Conservation (phyloP, 2,797 vertebrate genomes). For the Sebastolobus altivelis region DNA sequence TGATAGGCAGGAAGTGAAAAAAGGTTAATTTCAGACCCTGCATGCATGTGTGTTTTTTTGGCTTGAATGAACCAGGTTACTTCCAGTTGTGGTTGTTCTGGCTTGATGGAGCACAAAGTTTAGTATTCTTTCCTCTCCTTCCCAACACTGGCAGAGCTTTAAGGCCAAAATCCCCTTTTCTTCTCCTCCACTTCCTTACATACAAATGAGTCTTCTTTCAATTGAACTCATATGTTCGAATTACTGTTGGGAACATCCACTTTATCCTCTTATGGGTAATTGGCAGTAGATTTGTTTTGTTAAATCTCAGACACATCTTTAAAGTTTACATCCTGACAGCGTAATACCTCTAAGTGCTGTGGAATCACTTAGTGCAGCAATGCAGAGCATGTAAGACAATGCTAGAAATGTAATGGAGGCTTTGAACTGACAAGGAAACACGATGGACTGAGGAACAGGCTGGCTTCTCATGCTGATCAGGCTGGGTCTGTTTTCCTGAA, state of each 20-base stretch:
- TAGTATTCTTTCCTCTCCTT: slow-evolving; percentile 70
- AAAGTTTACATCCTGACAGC: slow-evolving; percentile 67
- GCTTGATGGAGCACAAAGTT: slow-evolving; percentile 54
- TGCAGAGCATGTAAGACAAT: slow-evolving; percentile 47
- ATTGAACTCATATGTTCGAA: slow-evolving; percentile 58
- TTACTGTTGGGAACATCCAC: slow-evolving; percentile 58
- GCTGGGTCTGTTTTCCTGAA: slow-evolving; percentile 10
- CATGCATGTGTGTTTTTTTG: slow-evolving; percentile 6
- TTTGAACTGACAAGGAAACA: slow-evolving; percentile 46
- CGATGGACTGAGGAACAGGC: slow-evolving; percentile 19
- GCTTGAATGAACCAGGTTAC: slow-evolving; percentile 20
- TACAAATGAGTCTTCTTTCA: slow-evolving; percentile 78
- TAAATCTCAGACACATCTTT: slow-evolving; percentile 70
- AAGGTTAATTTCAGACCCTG: too few species aligned
- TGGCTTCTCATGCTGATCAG: slow-evolving; percentile 1
- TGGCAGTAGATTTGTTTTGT: slow-evolving; percentile 72
- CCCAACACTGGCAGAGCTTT: slow-evolving; percentile 59
- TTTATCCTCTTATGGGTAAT: slow-evolving; percentile 64
- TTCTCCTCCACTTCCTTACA: slow-evolving; percentile 65
- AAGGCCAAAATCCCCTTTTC: slow-evolving; percentile 67
- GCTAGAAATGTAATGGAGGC: slow-evolving; percentile 43
- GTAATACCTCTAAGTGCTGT: slow-evolving; percentile 61
- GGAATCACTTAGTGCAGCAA: slow-evolving; percentile 58
- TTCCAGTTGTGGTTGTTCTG: slow-evolving; percentile 40
- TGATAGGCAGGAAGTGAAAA: too few species aligned